These are phyloP conservation scores for Apistogramma diplotaenia DNA, from an alignment of 2,113 vertebrate species.

Conservation along the genomic window DNA sequence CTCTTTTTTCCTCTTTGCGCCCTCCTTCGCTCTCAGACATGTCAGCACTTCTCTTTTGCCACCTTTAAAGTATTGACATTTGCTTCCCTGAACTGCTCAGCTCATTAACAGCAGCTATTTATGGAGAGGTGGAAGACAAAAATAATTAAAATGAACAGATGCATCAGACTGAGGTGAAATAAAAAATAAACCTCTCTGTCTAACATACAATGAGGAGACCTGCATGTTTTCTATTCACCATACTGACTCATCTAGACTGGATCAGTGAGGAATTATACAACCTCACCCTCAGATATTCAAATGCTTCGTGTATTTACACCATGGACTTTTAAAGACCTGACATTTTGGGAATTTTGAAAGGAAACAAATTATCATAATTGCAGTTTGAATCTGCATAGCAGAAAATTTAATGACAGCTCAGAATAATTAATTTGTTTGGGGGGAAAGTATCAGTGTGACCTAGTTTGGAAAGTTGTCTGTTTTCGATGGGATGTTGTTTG, in stretches of 20 bases:
- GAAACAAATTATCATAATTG: constrained; percentile 2
- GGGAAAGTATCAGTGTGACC: constrained; percentile 12
- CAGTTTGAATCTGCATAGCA: background rate
- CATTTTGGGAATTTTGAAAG: background rate
- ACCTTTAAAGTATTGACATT: background rate
- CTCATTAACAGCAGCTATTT: background rate
- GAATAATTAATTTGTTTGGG: constrained; percentile 28
- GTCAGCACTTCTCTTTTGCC: background rate
- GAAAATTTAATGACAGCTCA: constrained; percentile 20
- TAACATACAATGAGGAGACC: background rate
- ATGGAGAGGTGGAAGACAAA: background rate
- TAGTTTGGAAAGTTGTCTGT: constrained; percentile 18
- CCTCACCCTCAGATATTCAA: background rate
- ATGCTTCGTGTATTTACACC: background rate
- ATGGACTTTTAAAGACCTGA: background rate
- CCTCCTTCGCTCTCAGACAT: background rate
- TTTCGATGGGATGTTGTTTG: constrained; percentile 14
- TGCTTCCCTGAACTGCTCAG: background rate
- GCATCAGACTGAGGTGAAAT: background rate
- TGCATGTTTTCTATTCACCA: background rate
- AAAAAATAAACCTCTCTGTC: background rate
- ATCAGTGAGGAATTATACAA: background rate
- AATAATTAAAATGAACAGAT: background rate
- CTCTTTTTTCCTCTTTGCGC: background rate
- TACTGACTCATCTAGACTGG: background rate